Base-by-base conservation (phyloP, 2,113 vertebrate genomes). In the Corythoichthys haematopterus region DNA sequence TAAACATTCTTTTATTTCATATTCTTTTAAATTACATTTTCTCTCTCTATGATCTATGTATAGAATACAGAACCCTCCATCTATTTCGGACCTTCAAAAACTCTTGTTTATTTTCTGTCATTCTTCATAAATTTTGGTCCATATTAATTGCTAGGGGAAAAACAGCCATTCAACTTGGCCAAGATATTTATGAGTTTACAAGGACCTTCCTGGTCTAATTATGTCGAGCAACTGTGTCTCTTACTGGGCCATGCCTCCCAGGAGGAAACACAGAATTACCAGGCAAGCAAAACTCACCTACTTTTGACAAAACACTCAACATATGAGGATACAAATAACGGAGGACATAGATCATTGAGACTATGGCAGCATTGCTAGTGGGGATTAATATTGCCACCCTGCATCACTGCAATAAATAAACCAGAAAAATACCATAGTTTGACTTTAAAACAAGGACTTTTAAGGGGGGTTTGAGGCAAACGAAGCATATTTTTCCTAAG, bases 141-240 rank as follows among this genome's bases (percentile, higher is more conserved):
- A 47, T 43, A 57, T 69, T 78, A 70, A 60, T 61, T 33, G 45
- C 65, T 58, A 16, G 40, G 38, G 60, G 68, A 66, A 66, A 86
- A 81, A 73, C 76, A 78, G 81, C 75, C 77, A 66, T 86, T 84
- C 82, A 84, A 82, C 83, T 79, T 65, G 76, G 77, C 80, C 83
- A 65, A 90, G 87, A 92, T 90, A 92, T 92, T 91, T 91, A 92
- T 91, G 90, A 90, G 86, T 89, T 91, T 90, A 91, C 89, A 91
- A 88, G 89, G 88, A 89, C 90, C 88, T 91, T 87, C 81, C 71
- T 77, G 70, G 87, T 92, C 89, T 90, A 92, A 91, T 92, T 92
- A 92, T 91, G 90, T 92, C 85, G 88, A 92, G 88, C 91, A 91
- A 88, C 84, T 70, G 77, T 83, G 80, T 88, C 85, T 92, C 86